Base-by-base conservation (phyloP, 2,113 vertebrate genomes). In the Gasterosteus aculeatus region DNA sequence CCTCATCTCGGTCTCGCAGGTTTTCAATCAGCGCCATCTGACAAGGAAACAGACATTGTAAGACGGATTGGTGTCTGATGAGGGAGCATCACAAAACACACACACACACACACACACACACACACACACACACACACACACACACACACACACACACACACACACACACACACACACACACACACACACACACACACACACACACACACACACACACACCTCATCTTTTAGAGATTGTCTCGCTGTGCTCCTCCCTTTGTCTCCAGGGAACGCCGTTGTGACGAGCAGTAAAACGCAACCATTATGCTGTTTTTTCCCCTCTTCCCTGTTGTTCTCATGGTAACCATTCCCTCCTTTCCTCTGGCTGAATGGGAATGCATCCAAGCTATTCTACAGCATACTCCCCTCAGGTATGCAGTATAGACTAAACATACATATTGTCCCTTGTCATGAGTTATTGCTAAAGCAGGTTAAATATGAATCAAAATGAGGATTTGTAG, bases 361-460 rank as follows among this genome's bases (percentile, higher is more conserved):
- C 33, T 29, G 22, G 31, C 4, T 44, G 39, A 38, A 58, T 64
- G 70, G n/a, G 16, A 41, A 58, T 39, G 22, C 42, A n/a, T 85
- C 42, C 0, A 31, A 54, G 54, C 58, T 18, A 35, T 1, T 70
- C 44, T 41, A 19, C 18, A 47, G 18, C 76, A 49, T 35, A 57
- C 29, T 58, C 49, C 33, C 61, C 11, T 26, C 46, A 78, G 56
- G 33, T 18, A 44, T 14, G 16, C 31, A 71, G 75, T 53, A 33
- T 35, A 0, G 70, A 75, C 22, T 67, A 67, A 67, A 87, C 59
- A 81, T 72, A 81, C 53, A 76, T n/a, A 22, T 70, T 81, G 59
- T 31, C 53, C 10, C 33, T 22, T 68, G 44, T 72, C 41, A 57
- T 67, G 22, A 15, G 29, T 38, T 66, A 35, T 53, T 26, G 22